Conservation (phyloP, 2,888 invertebrate genomes). For the Campoletis raptor region DNA sequence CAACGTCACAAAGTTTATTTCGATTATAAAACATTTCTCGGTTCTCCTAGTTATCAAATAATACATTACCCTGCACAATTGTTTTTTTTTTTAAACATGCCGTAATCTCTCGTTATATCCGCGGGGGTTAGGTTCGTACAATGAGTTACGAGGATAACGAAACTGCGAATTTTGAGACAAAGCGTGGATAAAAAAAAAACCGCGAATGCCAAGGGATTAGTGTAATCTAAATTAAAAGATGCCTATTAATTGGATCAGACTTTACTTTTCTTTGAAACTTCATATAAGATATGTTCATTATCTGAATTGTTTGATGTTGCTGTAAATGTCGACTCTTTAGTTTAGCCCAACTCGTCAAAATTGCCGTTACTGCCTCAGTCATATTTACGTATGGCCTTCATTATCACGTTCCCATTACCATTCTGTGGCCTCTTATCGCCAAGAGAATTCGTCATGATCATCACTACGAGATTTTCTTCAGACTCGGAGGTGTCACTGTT, state of each 20-base stretch:
- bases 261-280: neutral
- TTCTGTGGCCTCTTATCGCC: slow-evolving; percentile 87
- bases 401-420: slow-evolving; percentile 88
- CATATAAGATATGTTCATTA: neutral
- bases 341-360: slow-evolving; percentile 85
- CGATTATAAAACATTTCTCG: neutral
- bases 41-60: neutral
- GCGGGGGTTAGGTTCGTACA: neutral
- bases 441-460: slow-evolving; percentile 79
- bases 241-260: neutral
- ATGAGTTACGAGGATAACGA: neutral
- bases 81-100: neutral
- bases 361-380: slow-evolving; percentile 87
- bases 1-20: neutral
- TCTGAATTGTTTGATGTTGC: neutral
- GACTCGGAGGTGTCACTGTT: slow-evolving; percentile 76
- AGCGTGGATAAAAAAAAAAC: neutral
- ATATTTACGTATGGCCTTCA: slow-evolving; percentile 88
- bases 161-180: neutral
- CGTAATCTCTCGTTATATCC: slow-evolving; percentile 4
- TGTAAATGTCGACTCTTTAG: slow-evolving; percentile 65
- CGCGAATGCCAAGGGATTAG: neutral
- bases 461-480: slow-evolving; percentile 76
- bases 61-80: neutral
- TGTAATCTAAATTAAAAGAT: slow-evolving; percentile 5